Conservation (phyloP, 35 echinoderm and acorn worm genomes). For the Apostichopus parvimensis region DNA sequence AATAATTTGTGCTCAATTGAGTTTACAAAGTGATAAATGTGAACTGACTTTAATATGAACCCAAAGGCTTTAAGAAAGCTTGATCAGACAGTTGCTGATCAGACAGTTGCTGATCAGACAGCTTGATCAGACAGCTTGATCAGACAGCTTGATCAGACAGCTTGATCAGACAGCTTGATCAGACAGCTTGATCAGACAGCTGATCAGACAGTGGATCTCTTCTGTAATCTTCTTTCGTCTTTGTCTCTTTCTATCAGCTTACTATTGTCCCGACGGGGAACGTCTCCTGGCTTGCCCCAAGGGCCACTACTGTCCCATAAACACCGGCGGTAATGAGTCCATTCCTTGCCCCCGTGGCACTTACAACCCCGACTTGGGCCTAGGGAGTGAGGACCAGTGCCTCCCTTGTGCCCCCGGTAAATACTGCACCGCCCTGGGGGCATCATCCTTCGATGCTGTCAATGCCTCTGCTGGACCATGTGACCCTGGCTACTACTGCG, state of each 20-base stretch:
- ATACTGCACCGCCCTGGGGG: constrained; percentile 83
- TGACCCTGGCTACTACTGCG: constrained; percentile 90
- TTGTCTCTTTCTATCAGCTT: constrained; percentile 56
- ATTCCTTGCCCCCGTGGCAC: constrained; percentile 88
- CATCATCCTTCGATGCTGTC: constrained; percentile 64
- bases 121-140: too few relatives aligned
- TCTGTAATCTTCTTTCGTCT: not conserved
- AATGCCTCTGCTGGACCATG: constrained; percentile 87
- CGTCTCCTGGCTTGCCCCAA: constrained; percentile 81
- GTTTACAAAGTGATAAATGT: too few relatives aligned
- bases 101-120: too few relatives aligned
- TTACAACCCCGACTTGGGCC: constrained; percentile 91
- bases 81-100: too few relatives aligned
- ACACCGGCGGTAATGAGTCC: constrained; percentile 95
- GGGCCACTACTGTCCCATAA: constrained; percentile 85
- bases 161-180: too few relatives aligned
- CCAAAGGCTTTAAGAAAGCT: too few relatives aligned
- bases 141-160: too few relatives aligned
- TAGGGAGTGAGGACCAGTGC: constrained; percentile 86
- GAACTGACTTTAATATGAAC: too few relatives aligned
- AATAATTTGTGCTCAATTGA: too few relatives aligned
- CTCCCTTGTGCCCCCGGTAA: constrained; percentile 81
- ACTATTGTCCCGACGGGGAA: constrained; percentile 95
- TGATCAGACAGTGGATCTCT: too few relatives aligned
- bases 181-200: too few relatives aligned